phyloP scores from a whole-genome alignment of 2,888 invertebrate species.

The Crioceris asparagi region DNA sequence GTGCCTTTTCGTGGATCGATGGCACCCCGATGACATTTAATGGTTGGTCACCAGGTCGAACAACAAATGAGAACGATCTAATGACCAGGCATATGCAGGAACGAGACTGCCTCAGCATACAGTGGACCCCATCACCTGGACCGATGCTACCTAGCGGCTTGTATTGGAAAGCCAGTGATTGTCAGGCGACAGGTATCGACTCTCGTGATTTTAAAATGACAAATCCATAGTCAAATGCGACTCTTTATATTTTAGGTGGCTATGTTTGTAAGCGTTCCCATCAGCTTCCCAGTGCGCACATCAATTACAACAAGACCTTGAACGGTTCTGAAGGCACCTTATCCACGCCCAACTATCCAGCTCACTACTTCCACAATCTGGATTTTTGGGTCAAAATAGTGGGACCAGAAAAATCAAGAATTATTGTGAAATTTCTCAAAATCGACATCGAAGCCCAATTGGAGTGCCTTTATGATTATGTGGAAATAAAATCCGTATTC shows the following conservation, averaged over 20 bases:
- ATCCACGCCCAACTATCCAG: conserved; percentile 61
- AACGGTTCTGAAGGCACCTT: conserved; percentile 54
- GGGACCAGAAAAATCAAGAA: conserved; percentile 50
- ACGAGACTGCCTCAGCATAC: conserved; percentile 42
- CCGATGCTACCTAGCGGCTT: conserved; percentile 57
- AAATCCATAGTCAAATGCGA: background rate
- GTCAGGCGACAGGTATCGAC: conserved; percentile 39
- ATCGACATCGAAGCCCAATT: conserved; percentile 65
- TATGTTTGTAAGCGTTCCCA: conserved; percentile 45
- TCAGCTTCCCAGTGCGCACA: conserved; percentile 34
- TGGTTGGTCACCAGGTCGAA: conserved; percentile 52
- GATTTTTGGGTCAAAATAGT: conserved; percentile 58
- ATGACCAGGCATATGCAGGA: conserved; percentile 22
- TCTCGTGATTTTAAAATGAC: background rate
- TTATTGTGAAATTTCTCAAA: conserved; percentile 56
- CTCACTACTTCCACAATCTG: conserved; percentile 58
- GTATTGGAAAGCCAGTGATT: conserved; percentile 59
- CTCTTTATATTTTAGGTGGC: conserved; percentile 38
- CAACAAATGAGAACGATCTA: conserved; percentile 28
- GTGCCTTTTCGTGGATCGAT: conserved; percentile 53
- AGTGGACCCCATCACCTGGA: conserved; percentile 58
- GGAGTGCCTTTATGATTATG: conserved; percentile 70
- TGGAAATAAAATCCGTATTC: conserved; percentile 45
- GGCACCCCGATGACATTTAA: conserved; percentile 44
- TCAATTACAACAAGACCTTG: conserved; percentile 52